phyloP scores from a whole-genome alignment of 2,888 invertebrate species.

The Pachycephus smyrnensis region DNA sequence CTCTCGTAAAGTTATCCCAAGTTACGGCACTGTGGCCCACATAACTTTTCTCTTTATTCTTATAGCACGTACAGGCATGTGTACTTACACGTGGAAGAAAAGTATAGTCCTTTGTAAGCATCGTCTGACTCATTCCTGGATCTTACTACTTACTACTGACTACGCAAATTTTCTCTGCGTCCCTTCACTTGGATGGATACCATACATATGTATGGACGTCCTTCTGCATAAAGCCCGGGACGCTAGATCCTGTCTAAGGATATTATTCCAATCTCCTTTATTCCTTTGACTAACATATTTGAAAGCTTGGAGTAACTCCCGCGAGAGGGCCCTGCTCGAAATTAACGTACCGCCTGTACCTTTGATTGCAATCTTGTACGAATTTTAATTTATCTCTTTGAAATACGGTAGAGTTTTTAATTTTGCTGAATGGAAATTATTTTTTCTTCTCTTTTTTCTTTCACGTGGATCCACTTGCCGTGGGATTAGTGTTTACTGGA shows the following conservation, averaged over 20 bases:
- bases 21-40: slow-evolving; percentile 1
- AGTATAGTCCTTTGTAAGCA: background rate
- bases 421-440: background rate
- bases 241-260: background rate
- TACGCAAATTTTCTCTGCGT: background rate
- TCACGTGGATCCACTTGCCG: too few species aligned
- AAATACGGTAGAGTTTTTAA: background rate
- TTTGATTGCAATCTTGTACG: background rate
- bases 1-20: slow-evolving; percentile 3
- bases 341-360: background rate
- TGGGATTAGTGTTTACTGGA: too few species aligned
- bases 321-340: background rate
- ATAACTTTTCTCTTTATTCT: slow-evolving; percentile 2
- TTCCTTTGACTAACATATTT: background rate
- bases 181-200: background rate
- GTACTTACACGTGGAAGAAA: background rate
- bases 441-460: too few species aligned
- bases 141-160: background rate
- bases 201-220: background rate
- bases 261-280: background rate
- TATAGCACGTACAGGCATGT: background rate
- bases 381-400: background rate
- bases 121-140: background rate
- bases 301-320: background rate
- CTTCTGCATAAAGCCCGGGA: background rate